Conservation (phyloP, 2,113 vertebrate species). For the Sarotherodon lohbergeri region DNA sequence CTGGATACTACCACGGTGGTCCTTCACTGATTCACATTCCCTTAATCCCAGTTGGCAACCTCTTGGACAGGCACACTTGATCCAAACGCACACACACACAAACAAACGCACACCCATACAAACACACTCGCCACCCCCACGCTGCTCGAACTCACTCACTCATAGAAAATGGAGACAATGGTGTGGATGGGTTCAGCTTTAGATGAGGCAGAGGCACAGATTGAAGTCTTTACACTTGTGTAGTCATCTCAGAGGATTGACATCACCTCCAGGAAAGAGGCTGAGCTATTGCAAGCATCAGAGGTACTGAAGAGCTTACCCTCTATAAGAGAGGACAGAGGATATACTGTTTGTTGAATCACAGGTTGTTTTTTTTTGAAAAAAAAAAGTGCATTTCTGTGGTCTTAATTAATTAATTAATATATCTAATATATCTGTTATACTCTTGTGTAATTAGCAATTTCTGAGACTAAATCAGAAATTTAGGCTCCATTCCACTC, state of each 20-base stretch:
- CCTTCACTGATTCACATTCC: conserved; percentile 56
- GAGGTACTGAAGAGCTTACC: not conserved
- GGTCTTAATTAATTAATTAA: not conserved
- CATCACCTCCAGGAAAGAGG: conserved; percentile 29
- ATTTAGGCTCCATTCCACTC: not conserved
- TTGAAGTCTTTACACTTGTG: conserved; percentile 35
- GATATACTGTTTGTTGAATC: not conserved
- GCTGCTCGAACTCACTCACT: not conserved
- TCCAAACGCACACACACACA: not conserved
- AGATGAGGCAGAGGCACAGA: conserved; percentile 28
- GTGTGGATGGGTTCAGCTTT: conserved; percentile 32
- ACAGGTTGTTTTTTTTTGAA: not conserved
- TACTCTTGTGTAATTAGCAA: not conserved
- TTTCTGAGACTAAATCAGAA: not conserved
- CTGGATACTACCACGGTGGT: conserved; percentile 62
- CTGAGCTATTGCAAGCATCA: not conserved
- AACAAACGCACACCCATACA: not conserved
- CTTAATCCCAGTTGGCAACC: conserved; percentile 75
- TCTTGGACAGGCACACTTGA: conserved; percentile 50
- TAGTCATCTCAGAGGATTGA: conserved; percentile 26
- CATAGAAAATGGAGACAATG: conserved; percentile 52
- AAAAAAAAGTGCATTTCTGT: not conserved
- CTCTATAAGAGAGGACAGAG: not conserved
- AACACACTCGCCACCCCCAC: conserved; percentile 1
- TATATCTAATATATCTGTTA: not conserved